Base-by-base conservation (phyloP, 2,888 invertebrate species). In the Copidosoma aretas region DNA sequence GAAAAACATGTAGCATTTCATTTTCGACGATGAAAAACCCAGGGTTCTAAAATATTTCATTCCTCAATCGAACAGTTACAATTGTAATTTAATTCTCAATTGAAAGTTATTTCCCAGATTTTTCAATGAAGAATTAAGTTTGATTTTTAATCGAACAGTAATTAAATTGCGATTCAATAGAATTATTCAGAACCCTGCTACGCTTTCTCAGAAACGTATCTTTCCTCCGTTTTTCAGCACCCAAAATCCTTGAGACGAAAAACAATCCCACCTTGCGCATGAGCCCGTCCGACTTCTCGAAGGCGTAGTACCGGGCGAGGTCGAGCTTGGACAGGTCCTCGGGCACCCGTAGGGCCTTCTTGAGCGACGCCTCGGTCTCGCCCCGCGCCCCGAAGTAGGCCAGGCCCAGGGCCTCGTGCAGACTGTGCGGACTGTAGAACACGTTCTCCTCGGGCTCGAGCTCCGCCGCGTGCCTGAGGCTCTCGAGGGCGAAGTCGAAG, bases 351-450 rank as follows among this genome's bases (percentile, higher is more conserved):
- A 93, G 83, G 1, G 90, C 89, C 67, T 87, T 86, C 78, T 87
- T 89, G 65, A 93, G 79, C 14, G 88, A 84, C 8, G 81, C 78
- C 80, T 94, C 93, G 0, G 94, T 94, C 61, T 88, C 86, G 17
- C 89, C 90, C 0, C 88, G 88, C 1, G 93, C 85, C 0, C 93
- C 90, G 78, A 94, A 93, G 80, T 93, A 94, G 0, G 93, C 92
- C 71, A 95, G 85, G 60, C 91, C 82, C 43, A 95, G 80, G 0
- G 94, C 91, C 76, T 94, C 91, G 79, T 93, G 92, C 17, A 94
- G 90, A 74, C 94, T 94, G 85, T 93, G 92, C 0, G 95, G 95
- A 10, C 95, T 95, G 83, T 93, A 94, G 86, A 95, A 94, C 52
- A 95, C 85, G 81, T 94, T 95, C 74, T 91, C 91, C 53, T 88